Evolutionary conservation across 2,797 vertebrate genomes (phyloP), one percentile per base, ranked within the genome.

Genomic region (Hoplostethus mediterraneus): DNA sequence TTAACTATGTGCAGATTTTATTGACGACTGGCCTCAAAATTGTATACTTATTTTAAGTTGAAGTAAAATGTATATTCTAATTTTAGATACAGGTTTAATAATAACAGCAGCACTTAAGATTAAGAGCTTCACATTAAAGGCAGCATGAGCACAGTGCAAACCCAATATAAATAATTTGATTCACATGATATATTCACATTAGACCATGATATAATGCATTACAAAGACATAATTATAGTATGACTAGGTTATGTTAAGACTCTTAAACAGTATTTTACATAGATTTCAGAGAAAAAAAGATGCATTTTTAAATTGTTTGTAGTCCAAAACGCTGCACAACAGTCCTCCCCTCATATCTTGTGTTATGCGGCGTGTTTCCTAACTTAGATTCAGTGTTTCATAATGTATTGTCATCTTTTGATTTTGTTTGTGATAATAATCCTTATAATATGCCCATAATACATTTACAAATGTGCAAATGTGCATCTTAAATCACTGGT

Each of bases 31-130:
- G 30, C 14, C 6, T 66, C 61, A 62, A 70, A 72, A 14, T 9
- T 14, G 6, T 33, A 6, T n/a, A 64, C 44, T 60, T 57, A 31
- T 25, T 47, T 75, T 47, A 85, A 75, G 48, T 73, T 85, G 2
- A 28, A 28, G 28, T 73, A 84, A 54, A 80, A 14, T 65, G 14
- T 16, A 14, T n/a, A 47, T n/a, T 47, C 10, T 9, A 44, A 36
- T 52, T 40, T 28, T 51, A 65, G 62, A 65, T 33, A 75, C 61
- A 44, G 13, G 12, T 1, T 9, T 44, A 40, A 21, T 36, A 64
- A 54, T 63, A 66, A 73, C 12, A 78, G 36, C 44, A 10, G 10
- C 25, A 67, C 36, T 12, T 14, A 12, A 45, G 10, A 9, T 47
- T 5, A 47, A n/a, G 13, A 47, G 45, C 16, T 6, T 1, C 14